phyloP scores from a whole-genome alignment of 2,888 invertebrate genomes.

The Bruchidius siliquastri region DNA sequence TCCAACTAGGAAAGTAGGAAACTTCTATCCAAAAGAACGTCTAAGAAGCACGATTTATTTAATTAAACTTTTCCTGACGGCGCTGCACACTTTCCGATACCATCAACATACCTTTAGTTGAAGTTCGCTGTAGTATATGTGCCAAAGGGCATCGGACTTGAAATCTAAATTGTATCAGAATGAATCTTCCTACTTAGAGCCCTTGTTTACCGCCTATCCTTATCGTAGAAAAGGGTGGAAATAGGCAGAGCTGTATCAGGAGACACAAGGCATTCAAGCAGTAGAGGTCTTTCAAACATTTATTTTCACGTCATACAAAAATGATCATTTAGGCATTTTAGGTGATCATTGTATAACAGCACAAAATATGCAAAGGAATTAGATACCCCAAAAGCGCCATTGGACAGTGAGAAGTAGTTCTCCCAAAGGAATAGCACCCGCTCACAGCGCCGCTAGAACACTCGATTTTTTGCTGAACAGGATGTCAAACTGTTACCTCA shows the following conservation, averaged over 20 bases:
- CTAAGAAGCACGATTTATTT: slow-evolving; percentile 9
- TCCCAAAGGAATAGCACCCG: too few relatives aligned
- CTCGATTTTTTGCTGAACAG: too few relatives aligned
- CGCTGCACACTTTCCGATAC: slow-evolving; percentile 10
- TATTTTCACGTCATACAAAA: too few relatives aligned
- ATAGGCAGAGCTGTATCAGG: not conserved
- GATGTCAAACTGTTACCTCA: too few relatives aligned
- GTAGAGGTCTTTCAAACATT: too few relatives aligned
- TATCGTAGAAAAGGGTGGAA: not conserved
- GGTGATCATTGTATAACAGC: too few relatives aligned
- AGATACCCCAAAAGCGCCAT: too few relatives aligned
- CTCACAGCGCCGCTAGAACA: too few relatives aligned
- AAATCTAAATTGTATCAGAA: slow-evolving; percentile 2
- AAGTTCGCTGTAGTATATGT: slow-evolving; percentile 7
- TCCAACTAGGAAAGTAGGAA: not conserved
- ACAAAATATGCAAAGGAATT: too few relatives aligned
- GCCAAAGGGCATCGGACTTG: not conserved
- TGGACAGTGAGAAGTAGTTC: too few relatives aligned
- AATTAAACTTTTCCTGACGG: slow-evolving; percentile 13
- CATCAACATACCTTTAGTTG: slow-evolving; percentile 9
- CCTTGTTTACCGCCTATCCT: not conserved
- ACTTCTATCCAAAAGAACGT: not conserved
- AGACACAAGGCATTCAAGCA: too few relatives aligned
- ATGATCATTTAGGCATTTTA: too few relatives aligned
- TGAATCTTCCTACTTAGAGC: not conserved